Percentiles rank a stretch among this genome's conserved stretches.
phyloP scores from a whole-genome alignment of 2,797 vertebrate species.

The Balearica regulorum region DNA sequence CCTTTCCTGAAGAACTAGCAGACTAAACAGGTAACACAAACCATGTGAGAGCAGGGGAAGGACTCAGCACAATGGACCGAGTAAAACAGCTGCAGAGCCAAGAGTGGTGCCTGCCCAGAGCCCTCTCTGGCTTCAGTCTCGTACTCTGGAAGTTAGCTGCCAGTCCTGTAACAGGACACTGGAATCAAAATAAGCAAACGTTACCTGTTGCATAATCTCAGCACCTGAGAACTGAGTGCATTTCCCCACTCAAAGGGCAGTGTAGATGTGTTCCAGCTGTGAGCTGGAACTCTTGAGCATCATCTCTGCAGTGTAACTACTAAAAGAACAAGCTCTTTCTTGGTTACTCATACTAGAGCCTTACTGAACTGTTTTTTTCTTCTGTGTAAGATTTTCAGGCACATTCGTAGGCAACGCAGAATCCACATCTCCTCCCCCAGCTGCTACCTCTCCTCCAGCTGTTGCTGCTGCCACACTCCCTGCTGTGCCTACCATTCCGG shows the following conservation, averaged over 20 bases:
- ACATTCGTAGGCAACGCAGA: conserved; percentile 82
- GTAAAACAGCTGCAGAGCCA: neutral
- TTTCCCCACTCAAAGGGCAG: neutral
- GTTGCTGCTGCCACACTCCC: conserved; percentile 56
- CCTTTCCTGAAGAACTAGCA: neutral
- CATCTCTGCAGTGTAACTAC: neutral
- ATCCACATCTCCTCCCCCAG: conserved; percentile 68
- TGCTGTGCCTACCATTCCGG: conserved; percentile 70
- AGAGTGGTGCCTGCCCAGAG: neutral
- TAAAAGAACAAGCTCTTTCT: neutral
- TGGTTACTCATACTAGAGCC: neutral
- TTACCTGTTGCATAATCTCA: neutral
- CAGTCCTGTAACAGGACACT: neutral
- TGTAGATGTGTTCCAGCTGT: rapidly evolving
- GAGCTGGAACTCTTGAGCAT: neutral
- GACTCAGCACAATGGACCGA: neutral
- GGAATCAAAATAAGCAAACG: neutral
- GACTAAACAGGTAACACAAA: neutral
- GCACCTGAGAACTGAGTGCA: neutral
- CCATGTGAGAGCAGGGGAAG: neutral
- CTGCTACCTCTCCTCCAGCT: conserved; percentile 68
- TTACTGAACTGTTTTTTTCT: neutral
- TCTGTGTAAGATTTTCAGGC: conserved; percentile 79
- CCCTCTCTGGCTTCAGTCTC: neutral
- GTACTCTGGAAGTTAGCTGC: rapidly evolving